Evolutionary conservation across 1,140 invertebrate genomes (phyloP).

Genomic region (Plutomurus gul): DNA sequence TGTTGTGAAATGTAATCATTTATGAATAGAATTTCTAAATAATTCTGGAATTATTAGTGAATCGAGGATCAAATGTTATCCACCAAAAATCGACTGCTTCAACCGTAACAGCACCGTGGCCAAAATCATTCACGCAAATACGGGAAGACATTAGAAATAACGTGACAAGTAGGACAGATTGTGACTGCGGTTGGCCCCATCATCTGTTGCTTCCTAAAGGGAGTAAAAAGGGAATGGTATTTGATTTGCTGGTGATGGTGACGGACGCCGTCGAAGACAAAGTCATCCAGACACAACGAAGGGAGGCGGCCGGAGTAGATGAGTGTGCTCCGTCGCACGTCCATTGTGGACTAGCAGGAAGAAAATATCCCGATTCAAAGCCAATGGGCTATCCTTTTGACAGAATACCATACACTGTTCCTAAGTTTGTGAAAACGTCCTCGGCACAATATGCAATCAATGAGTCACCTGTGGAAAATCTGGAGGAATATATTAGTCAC

Average conservation of each 20-base stretch:
- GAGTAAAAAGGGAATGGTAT: slow-evolving; percentile 67
- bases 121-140: not conserved
- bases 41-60: not conserved
- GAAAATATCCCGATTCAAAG: slow-evolving; percentile 56
- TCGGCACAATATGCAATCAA: not conserved
- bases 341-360: slow-evolving; percentile 56
- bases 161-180: slow-evolving; percentile 55
- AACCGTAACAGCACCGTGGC: not conserved
- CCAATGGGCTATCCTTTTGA: slow-evolving; percentile 55
- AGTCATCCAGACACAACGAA: slow-evolving; percentile 37
- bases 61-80: not conserved
- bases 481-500: not conserved
- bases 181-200: slow-evolving; percentile 85
- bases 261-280: slow-evolving; percentile 73
- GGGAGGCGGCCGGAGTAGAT: too few relatives aligned
- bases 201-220: slow-evolving; percentile 82
- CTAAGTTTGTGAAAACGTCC: not conserved
- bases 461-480: not conserved
- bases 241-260: slow-evolving; percentile 79
- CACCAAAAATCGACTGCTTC: not conserved
- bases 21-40: not conserved
- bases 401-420: not conserved
- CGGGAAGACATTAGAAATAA: not conserved
- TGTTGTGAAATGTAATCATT: too few relatives aligned
- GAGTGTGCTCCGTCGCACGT: slow-evolving; percentile 27